A percentile compares a stretch with the other conserved stretches of the same genome.
These are phyloP conservation scores for Todiramphus saurophagus DNA, from an alignment of 2,113 vertebrate genomes.

Conservation along the genomic window DNA sequence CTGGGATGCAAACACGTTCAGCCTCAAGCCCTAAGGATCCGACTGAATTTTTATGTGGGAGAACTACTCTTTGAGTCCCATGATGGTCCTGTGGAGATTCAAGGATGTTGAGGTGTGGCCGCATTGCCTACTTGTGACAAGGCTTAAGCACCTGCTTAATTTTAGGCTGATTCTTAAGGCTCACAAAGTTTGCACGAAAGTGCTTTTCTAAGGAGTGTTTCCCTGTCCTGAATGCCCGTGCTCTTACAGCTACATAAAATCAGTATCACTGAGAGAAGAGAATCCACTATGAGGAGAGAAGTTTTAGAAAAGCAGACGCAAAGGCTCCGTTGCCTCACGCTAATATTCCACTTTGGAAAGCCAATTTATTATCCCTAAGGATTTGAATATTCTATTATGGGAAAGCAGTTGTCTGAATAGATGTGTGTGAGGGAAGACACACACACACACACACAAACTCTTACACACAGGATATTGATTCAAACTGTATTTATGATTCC, in stretches of 20 bases:
- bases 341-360: constrained; percentile 50
- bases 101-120: background rate
- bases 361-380: constrained; percentile 57
- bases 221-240: background rate
- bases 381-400: constrained; percentile 46
- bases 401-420: constrained; percentile 68
- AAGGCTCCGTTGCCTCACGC: background rate
- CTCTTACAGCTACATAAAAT: background rate
- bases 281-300: background rate
- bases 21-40: background rate
- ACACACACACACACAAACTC: background rate
- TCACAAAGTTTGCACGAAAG: background rate
- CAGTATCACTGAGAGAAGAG: background rate
- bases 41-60: background rate
- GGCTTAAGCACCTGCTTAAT: background rate
- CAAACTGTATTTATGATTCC: constrained; percentile 74
- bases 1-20: background rate
- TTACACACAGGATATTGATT: constrained; percentile 68
- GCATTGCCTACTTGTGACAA: background rate
- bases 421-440: background rate
- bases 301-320: background rate
- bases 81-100: background rate
- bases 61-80: background rate
- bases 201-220: background rate
- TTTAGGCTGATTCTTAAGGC: background rate